phyloP scores from a whole-genome alignment of 2,888 invertebrate species.

The Eupithecia inturbata region DNA sequence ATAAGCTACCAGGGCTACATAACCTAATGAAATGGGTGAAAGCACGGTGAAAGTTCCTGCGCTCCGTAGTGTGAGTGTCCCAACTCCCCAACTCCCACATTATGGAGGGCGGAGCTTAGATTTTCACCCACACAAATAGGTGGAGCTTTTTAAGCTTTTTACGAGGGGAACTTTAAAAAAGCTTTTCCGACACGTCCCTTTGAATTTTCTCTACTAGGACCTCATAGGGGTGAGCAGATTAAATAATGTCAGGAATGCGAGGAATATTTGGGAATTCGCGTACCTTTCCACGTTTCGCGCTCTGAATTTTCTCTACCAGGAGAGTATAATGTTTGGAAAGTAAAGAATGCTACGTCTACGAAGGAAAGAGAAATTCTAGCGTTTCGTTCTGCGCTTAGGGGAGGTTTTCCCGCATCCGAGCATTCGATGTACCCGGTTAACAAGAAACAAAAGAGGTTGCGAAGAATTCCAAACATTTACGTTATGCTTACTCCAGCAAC shows the following conservation, averaged over 20 bases:
- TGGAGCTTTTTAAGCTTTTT: conserved; percentile 67
- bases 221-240: conserved; percentile 58
- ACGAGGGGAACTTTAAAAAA: conserved; percentile 72
- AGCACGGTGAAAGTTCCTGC: conserved; percentile 22
- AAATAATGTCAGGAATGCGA: conserved; percentile 67
- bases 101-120: conserved; percentile 52
- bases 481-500: not conserved
- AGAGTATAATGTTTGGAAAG: conserved; percentile 10
- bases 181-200: conserved; percentile 75
- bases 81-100: no score
- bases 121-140: conserved; percentile 46
- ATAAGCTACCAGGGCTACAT: conserved; percentile 62
- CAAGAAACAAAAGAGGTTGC: conserved; percentile 54
- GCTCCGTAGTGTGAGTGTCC: conserved; percentile 42
- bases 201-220: conserved; percentile 79
- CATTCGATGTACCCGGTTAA: conserved; percentile 76
- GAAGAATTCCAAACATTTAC: conserved; percentile 57
- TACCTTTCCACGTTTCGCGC: conserved; percentile 26
- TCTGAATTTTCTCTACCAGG: conserved; percentile 35
- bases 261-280: conserved; percentile 46
- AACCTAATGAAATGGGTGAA: conserved; percentile 38
- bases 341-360: conserved; percentile 13
- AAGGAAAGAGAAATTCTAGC: conserved; percentile 33
- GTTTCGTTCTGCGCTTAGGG: conserved; percentile 66
- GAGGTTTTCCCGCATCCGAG: conserved; percentile 82